Conservation (phyloP, 2,888 invertebrate species). For the Celastrina argiolus region DNA sequence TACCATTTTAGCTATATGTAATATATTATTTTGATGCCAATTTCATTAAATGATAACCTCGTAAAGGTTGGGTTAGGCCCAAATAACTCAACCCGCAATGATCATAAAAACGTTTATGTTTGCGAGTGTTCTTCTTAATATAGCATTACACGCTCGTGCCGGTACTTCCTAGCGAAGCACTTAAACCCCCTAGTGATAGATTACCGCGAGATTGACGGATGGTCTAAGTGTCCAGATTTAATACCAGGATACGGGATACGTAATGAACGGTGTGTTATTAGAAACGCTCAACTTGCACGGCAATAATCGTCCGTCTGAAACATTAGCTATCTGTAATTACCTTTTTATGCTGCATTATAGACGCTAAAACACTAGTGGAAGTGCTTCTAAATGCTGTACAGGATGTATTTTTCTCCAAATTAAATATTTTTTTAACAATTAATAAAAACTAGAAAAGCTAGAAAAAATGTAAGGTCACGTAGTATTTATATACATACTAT, state of each 20-base stretch:
- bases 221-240: slow-evolving; percentile 26
- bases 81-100: too few relatives aligned
- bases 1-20: too few relatives aligned
- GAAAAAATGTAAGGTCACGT: too few relatives aligned
- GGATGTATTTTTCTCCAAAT: too few relatives aligned
- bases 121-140: slow-evolving; percentile 9
- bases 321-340: slow-evolving; percentile 17
- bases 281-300: slow-evolving; percentile 10
- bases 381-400: neutral
- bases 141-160: slow-evolving; percentile 32
- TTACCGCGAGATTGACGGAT: slow-evolving; percentile 31
- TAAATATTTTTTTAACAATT: too few relatives aligned
- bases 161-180: slow-evolving; percentile 32
- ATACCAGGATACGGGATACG: slow-evolving; percentile 22
- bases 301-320: slow-evolving; percentile 16
- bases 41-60: too few relatives aligned
- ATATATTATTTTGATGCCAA: too few relatives aligned
- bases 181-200: slow-evolving; percentile 34
- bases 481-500: too few relatives aligned
- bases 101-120: neutral
- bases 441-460: too few relatives aligned
- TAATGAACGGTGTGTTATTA: slow-evolving; percentile 21
- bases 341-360: slow-evolving; percentile 8
- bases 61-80: too few relatives aligned
- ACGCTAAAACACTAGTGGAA: neutral